A percentile compares a stretch with the other conserved stretches of the same genome.
Evolutionary conservation across 2,797 vertebrate genomes (phyloP).

Genomic region (Sphaeramia orbicularis): DNA sequence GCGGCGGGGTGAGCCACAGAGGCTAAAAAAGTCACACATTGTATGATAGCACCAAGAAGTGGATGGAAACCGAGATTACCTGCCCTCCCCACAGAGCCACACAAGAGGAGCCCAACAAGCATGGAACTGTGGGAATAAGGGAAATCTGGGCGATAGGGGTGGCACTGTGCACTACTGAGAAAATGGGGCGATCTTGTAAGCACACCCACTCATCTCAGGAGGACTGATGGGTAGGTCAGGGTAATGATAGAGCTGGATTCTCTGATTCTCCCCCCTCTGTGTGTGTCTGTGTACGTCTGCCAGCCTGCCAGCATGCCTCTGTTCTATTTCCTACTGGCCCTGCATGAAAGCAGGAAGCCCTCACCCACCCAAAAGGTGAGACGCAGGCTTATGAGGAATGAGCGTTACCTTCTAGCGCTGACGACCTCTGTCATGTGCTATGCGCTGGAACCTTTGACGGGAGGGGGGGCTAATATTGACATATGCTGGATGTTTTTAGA

Average conservation of each 20-base stretch:
- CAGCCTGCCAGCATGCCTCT: slow-evolving; percentile 46
- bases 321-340: slow-evolving; percentile 59
- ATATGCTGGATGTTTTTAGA: slow-evolving; percentile 67
- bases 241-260: slow-evolving; percentile 83
- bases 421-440: slow-evolving; percentile 71
- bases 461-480: slow-evolving; percentile 66
- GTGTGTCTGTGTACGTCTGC: slow-evolving; percentile 25
- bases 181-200: slow-evolving; percentile 84
- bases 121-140: slow-evolving; percentile 61
- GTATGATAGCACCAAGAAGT: slow-evolving; percentile 57
- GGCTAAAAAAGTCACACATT: slow-evolving; percentile 67
- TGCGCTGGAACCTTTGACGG: slow-evolving; percentile 60
- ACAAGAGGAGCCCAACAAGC: slow-evolving; percentile 52
- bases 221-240: slow-evolving; percentile 77
- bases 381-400: slow-evolving; percentile 53
- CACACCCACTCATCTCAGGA: slow-evolving; percentile 87
- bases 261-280: slow-evolving; percentile 7
- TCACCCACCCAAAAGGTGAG: slow-evolving; percentile 66
- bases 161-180: slow-evolving; percentile 79
- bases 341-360: slow-evolving; percentile 68
- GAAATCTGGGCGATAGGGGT: slow-evolving; percentile 71
- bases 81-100: slow-evolving; percentile 44
- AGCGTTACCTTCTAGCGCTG: slow-evolving; percentile 69
- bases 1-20: slow-evolving; percentile 36
- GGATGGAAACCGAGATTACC: slow-evolving; percentile 69